Conservation (phyloP, 2,113 vertebrate genomes). For the Pelusios castaneus region DNA sequence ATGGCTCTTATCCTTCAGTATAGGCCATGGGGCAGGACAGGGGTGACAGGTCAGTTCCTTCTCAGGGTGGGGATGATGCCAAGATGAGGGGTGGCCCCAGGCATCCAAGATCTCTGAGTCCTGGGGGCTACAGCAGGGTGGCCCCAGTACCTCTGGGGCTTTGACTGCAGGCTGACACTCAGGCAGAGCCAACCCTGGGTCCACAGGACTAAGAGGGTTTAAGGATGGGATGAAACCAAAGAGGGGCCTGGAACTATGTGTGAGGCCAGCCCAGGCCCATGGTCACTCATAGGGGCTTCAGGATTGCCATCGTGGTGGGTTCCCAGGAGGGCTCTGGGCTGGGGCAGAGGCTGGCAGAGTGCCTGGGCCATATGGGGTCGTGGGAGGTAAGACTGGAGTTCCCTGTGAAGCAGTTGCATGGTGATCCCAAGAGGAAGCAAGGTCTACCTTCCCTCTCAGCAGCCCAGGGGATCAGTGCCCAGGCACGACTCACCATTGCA, state of each 20-base stretch:
- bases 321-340: not conserved
- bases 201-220: too few species aligned
- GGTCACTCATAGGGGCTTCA: not conserved
- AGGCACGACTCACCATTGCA: conserved; percentile 80
- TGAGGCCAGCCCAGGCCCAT: not conserved
- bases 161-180: too few species aligned
- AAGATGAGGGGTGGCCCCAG: too few species aligned
- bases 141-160: too few species aligned
- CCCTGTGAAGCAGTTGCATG: not conserved
- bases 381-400: too few species aligned
- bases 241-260: too few species aligned
- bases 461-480: fast-evolving
- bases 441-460: fast-evolving
- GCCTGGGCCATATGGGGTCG: not conserved
- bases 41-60: not conserved
- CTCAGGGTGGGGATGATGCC: too few species aligned
- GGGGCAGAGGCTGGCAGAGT: not conserved
- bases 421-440: fast-evolving
- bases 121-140: too few species aligned
- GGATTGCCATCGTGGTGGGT: not conserved
- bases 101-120: too few species aligned
- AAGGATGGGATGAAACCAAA: too few species aligned
- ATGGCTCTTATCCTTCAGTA: too few species aligned
- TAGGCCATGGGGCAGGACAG: not conserved
- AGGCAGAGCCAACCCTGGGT: too few species aligned